Conservation (phyloP, 1,140 invertebrate species). For the Conus ventricosus region DNA sequence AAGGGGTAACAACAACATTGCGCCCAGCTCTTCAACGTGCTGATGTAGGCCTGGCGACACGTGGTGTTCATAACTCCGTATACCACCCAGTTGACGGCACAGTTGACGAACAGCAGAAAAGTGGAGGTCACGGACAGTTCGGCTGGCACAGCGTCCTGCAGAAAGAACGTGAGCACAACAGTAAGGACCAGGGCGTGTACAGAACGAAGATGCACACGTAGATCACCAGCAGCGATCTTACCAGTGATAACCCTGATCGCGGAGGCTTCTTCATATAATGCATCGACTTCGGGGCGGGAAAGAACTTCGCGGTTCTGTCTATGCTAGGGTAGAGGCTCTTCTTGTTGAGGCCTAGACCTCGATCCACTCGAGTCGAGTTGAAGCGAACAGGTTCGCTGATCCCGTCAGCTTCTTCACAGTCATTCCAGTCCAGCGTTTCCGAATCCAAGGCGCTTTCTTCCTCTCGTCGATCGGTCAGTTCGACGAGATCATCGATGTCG, state of each 20-base stretch:
- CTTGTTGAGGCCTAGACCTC: too few species aligned
- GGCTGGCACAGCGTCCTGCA: background rate
- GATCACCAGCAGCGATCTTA: conserved; percentile 14
- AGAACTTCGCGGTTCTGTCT: too few species aligned
- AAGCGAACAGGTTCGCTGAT: too few species aligned
- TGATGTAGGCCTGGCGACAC: background rate
- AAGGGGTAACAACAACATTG: background rate
- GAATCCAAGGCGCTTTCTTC: too few species aligned
- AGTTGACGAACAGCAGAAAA: conserved; percentile 23
- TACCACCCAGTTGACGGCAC: conserved; percentile 26
- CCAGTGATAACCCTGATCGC: background rate
- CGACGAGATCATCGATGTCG: too few species aligned
- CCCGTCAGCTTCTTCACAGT: too few species aligned
- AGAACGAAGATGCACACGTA: background rate
- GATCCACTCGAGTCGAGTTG: too few species aligned
- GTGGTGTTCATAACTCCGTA: conserved; percentile 30
- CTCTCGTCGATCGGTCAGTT: too few species aligned
- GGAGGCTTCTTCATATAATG: background rate
- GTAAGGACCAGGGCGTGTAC: conserved; percentile 18
- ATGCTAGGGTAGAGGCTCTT: too few species aligned
- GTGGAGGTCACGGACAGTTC: background rate
- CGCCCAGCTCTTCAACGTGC: background rate
- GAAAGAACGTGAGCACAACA: background rate
- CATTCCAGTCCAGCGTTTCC: too few species aligned
- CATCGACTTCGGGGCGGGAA: too few species aligned